A percentile compares a stretch with the other conserved stretches of the same genome.
phyloP scores from a whole-genome alignment of 1,140 invertebrate genomes.

The Zelostemma sp. region DNA sequence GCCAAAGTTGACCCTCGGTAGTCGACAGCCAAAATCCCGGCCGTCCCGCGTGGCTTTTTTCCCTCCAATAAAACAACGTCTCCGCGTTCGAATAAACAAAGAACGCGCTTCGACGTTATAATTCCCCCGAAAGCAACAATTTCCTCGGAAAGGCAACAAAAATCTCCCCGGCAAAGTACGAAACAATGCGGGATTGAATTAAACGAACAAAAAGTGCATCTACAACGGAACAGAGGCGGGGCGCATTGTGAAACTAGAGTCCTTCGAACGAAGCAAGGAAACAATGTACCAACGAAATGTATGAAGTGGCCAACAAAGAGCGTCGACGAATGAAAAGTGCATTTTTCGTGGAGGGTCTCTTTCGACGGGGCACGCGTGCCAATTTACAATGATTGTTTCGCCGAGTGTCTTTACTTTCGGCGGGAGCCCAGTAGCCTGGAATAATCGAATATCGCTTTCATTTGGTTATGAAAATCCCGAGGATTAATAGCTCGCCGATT shows the following conservation, averaged over 20 bases:
- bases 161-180: neutral
- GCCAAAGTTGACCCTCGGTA: conserved; percentile 41
- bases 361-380: conserved; percentile 17
- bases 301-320: conserved; percentile 22
- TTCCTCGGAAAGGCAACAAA: neutral
- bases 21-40: conserved; percentile 12
- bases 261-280: conserved; percentile 19
- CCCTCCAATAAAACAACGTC: neutral
- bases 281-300: conserved; percentile 22
- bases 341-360: conserved; percentile 16
- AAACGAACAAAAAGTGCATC: conserved; percentile 14
- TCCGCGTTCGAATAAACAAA: neutral
- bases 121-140: too few relatives aligned
- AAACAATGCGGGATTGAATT: conserved; percentile 17
- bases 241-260: conserved; percentile 11
- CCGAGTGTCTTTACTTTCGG: neutral
- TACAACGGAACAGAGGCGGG: too few relatives aligned
- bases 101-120: neutral
- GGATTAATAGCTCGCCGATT: conserved; percentile 18
- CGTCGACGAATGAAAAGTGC: conserved; percentile 14
- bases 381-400: conserved; percentile 23
- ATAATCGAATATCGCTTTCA: conserved; percentile 25
- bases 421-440: conserved; percentile 1
- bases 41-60: neutral
- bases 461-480: conserved; percentile 29